Base-by-base conservation (phyloP, 2,888 invertebrate genomes). In the Seladonia tumulorum region DNA sequence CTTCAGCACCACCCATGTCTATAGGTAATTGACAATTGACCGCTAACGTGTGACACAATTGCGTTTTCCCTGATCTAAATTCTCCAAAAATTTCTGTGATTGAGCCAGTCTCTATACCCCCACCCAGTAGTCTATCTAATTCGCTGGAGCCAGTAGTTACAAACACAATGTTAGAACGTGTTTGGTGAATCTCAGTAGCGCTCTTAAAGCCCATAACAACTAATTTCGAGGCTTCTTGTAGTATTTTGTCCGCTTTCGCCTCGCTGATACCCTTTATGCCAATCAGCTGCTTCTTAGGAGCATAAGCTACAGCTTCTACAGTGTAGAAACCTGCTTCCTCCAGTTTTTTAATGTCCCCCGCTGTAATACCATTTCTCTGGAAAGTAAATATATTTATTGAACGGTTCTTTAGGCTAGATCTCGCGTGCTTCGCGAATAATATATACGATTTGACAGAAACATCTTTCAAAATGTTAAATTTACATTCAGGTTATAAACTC, bases 21-120 rank as follows among this genome's bases (percentile, higher is more conserved):
- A 99, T 98, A 0, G 99, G 99, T 80, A 99, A 95, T 97, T 99
- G 99, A 94, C 99, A 99, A 79, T 99, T 99, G 0, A 99, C 99
- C 79, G 99, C 99, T 80, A 99, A 95, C 0, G 99, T 99, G 94
- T 99, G 99, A 93, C 99, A 99, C 5, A 99, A 93, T 94, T 99
- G 99, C 5, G 99, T 99, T 95, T 99, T 99, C 45, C 99, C 99
- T 1, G 99, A 99, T 87, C 99, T 96, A 94, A 99, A 99, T 95
- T 99, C 99, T 18, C 99, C 99, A 96, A 99, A 99, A 92, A 99
- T 97, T 96, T 99, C 99, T 0, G 99, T 99, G 66, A 99, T 99
- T 0, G 99, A 99, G 0, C 99, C 99, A 0, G 99, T 99, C 95
- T 99, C 99, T 90, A 99, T 97, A 5, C 99, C 99, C 70, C 99